Evolutionary conservation across 1,140 invertebrate genomes (phyloP), one percentile per base, ranked within the genome.

Genomic region (Carposina sasakii): DNA sequence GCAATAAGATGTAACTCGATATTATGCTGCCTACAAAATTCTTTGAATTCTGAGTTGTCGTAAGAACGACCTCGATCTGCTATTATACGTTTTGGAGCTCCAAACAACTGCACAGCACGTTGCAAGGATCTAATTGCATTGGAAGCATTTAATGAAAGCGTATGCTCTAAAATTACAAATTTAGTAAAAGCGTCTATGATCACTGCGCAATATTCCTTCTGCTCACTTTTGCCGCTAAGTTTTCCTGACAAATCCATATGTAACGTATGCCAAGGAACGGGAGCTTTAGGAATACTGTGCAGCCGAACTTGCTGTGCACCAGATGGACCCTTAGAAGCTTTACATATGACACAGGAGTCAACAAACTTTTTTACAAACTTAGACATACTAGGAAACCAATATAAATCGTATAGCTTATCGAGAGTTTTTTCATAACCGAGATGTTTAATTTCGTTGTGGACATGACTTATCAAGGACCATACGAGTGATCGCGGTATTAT

Each of bases 381-480:
- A 6, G 50, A 4, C 63, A 60, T 66, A 33, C 48, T 44, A 3
- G 37, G 47, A 24, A 66, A 66, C 53, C 60, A 60, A 48, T 63
- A 63, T 13, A 52, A 30, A 3, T 63, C 53, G 20, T 56, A 56
- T 1, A 66, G 9, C 40, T 62, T 65, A 22, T 52, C 51, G 1
- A 58, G 31, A 3, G 51, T 53, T 31, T 58, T 58, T n/a, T 58
- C 56, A 26, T 26, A 50, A 17, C 49, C 49, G 5, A 60, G 16
- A 45, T 60, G 52, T 46, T 55, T 47, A 19, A 54, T 20, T 44
- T 48, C 52, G 16, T 9, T 23, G 30, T 60, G 57, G 8, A 55
- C 42, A 17, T 56, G 50, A 40, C 17, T 46, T 9, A 60, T 56
- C 1, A 60, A 12, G 3, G 24, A 12, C 42, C 28, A 45, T 4